These are phyloP conservation scores for Drosophila elegans DNA, from an alignment of 1,140 invertebrate species.

Conservation along the genomic window DNA sequence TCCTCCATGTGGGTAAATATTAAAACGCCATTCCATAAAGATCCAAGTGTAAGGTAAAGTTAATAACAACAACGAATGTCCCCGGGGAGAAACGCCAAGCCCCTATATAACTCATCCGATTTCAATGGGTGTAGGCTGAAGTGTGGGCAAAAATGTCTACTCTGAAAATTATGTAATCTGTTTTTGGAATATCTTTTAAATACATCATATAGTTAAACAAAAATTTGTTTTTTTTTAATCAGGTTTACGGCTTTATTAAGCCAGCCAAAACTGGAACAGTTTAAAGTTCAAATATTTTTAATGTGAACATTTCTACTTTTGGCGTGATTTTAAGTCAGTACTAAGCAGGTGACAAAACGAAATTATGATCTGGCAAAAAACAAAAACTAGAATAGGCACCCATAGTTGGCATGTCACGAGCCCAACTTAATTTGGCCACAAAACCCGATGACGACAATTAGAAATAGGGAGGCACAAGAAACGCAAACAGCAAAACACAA, in stretches of 20 bases:
- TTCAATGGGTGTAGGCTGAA: conserved; percentile 10
- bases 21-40: conserved; percentile 41
- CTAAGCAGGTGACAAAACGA: conserved; percentile 7
- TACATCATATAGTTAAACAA: too few relatives aligned
- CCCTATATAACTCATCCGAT: conserved; percentile 10
- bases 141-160: conserved; percentile 10
- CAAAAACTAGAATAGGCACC: conserved; percentile 1
- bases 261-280: neutral
- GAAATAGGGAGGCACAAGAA: conserved; percentile 12
- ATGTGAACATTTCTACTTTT: neutral
- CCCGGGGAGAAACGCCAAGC: conserved; percentile 12
- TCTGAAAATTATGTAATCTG: conserved; percentile 8
- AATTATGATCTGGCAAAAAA: conserved; percentile 28
- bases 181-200: neutral
- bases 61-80: conserved; percentile 20
- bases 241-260: neutral
- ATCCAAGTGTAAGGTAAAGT: conserved; percentile 38
- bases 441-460: conserved; percentile 57
- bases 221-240: neutral
- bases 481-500: conserved; percentile 9
- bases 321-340: too few relatives aligned
- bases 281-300: neutral
- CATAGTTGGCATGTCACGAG: conserved; percentile 50
- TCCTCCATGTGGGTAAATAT: conserved; percentile 53
- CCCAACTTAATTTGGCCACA: conserved; percentile 48